These are phyloP conservation scores for Siniperca knerii DNA, from an alignment of 2,113 vertebrate genomes.

Conservation along the genomic window DNA sequence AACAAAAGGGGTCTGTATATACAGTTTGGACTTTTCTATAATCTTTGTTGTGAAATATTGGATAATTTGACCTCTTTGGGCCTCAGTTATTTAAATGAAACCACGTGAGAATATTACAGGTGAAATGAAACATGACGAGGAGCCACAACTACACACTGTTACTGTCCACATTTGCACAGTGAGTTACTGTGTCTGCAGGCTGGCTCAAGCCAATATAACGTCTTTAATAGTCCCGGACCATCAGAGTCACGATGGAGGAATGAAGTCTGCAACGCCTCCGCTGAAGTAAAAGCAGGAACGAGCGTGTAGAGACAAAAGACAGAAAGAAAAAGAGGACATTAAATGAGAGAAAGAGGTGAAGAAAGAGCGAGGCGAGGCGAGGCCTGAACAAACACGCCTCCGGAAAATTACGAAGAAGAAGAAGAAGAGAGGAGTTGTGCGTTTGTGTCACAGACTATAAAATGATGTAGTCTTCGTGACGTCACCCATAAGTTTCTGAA, in stretches of 20 bases:
- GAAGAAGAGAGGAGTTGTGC: neutral
- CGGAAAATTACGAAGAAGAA: constrained; percentile 49
- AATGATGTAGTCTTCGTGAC: no score
- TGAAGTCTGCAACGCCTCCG: constrained; percentile 5
- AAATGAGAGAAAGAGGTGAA: neutral
- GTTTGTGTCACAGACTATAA: neutral
- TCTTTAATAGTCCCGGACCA: no score
- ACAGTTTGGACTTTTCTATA: no score
- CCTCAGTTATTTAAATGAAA: no score
- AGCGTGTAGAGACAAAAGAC: constrained; percentile 18
- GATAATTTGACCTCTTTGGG: no score
- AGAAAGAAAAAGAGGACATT: neutral
- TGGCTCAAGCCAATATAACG: no score
- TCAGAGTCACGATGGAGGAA: constrained; percentile 32
- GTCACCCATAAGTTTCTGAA: no score
- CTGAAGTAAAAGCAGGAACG: neutral
- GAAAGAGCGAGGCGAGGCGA: neutral
- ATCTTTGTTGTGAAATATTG: no score
- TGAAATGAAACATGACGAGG: no score
- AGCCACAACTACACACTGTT: neutral
- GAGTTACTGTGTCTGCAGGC: no score
- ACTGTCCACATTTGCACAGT: neutral
- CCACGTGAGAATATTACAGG: no score
- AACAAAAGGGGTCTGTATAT: no score
- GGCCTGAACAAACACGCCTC: constrained; percentile 15